phyloP scores from a whole-genome alignment of 2,113 vertebrate species.

The Proterorhinus semilunaris region DNA sequence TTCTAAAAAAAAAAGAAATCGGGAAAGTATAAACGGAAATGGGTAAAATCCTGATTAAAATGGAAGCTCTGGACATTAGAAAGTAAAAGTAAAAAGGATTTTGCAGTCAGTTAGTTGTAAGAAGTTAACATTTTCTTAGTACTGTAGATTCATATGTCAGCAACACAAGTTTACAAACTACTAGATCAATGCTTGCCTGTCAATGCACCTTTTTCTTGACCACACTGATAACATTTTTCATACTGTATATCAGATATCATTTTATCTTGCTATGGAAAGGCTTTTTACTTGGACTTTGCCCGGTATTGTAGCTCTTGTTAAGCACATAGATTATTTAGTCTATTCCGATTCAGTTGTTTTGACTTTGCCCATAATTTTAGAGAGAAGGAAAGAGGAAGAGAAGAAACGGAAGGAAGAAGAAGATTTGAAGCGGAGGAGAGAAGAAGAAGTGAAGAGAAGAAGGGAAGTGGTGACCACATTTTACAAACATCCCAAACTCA shows the following conservation, averaged over 20 bases:
- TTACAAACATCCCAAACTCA: conserved; percentile 72
- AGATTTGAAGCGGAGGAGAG: conserved; percentile 53
- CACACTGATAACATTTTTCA: not conserved
- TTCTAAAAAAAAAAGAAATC: too few relatives aligned
- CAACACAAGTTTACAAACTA: not conserved
- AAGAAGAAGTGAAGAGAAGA: conserved; percentile 60
- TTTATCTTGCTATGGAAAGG: not conserved
- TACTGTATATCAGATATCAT: not conserved
- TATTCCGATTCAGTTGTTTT: not conserved
- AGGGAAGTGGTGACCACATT: conserved; percentile 51
- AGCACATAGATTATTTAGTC: not conserved
- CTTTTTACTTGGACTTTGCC: not conserved
- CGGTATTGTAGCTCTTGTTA: not conserved
- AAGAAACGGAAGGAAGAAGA: conserved; percentile 44
- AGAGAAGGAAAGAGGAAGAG: conserved; percentile 47
- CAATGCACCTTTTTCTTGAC: not conserved
- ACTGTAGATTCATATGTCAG: not conserved
- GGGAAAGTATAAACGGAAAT: too few relatives aligned
- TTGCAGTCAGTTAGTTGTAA: too few relatives aligned
- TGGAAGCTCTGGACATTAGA: too few relatives aligned
- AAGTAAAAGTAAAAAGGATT: too few relatives aligned
- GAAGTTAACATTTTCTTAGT: not conserved
- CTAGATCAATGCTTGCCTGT: not conserved
- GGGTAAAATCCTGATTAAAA: too few relatives aligned
- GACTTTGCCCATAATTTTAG: conserved; percentile 20